Conservation (phyloP, 2,888 invertebrate species). For the Conistra vaccinii region DNA sequence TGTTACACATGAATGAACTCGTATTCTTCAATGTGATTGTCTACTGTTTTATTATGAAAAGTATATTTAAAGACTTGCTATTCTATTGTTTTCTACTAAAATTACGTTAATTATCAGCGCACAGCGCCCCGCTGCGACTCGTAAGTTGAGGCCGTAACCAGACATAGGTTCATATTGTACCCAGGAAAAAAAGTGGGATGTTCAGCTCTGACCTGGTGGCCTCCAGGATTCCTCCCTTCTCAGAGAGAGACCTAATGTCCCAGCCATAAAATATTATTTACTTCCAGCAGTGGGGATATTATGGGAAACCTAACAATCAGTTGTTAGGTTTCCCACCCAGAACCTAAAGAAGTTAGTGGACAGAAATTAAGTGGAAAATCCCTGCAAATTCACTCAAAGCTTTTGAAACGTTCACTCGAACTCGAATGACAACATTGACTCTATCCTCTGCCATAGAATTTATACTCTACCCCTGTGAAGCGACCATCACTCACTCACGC, state of each 20-base stretch:
- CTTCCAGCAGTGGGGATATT: neutral
- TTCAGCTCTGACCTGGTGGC: neutral
- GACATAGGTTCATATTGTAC: too few species aligned
- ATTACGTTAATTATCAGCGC: neutral
- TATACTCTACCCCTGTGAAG: neutral
- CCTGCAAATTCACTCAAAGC: neutral
- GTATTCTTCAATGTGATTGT: conserved; percentile 50
- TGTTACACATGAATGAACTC: conserved; percentile 39
- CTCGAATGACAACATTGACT: neutral
- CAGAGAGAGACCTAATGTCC: neutral
- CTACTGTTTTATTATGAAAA: conserved; percentile 46
- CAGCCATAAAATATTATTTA: neutral
- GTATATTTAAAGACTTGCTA: conserved; percentile 46
- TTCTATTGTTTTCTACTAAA: conserved; percentile 1
- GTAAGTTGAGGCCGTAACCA: too few species aligned
- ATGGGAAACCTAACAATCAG: too few species aligned
- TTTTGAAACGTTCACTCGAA: too few species aligned
- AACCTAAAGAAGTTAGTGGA: neutral
- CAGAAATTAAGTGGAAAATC: neutral
- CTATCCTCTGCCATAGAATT: neutral
- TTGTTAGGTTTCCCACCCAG: neutral
- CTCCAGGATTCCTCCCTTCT: neutral
- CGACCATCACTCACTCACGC: neutral
- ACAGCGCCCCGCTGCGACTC: neutral
- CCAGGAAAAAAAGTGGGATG: neutral